Evolutionary conservation across 2,888 invertebrate species (phyloP).

Genomic region (Nebria salina): DNA sequence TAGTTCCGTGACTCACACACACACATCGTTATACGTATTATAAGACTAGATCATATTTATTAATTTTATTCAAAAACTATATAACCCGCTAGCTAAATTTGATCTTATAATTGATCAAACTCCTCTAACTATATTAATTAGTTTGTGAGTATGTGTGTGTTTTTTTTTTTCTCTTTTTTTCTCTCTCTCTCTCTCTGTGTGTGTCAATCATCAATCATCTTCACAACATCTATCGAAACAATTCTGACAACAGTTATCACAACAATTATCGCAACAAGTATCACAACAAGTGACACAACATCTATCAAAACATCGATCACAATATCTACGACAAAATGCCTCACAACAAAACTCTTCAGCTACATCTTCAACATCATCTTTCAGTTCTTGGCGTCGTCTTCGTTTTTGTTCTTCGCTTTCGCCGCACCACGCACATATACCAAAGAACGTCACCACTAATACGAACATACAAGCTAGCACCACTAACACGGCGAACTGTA

Average conservation of each 20-base stretch:
- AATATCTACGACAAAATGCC: slow-evolving; percentile 13
- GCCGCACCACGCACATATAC: neutral
- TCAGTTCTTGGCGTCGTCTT: neutral
- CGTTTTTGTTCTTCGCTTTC: neutral
- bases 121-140: neutral
- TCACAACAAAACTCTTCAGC: slow-evolving; percentile 9
- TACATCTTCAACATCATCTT: neutral
- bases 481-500: neutral
- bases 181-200: neutral
- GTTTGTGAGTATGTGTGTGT: neutral
- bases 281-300: neutral
- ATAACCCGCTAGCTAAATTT: neutral
- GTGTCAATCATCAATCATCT: neutral
- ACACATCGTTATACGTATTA: no score
- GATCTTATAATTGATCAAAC: neutral
- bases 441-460: neutral
- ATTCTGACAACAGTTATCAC: slow-evolving; percentile 4
- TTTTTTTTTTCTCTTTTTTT: no score
- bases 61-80: neutral
- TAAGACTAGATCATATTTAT: no score
- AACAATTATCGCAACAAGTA: neutral
- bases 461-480: neutral
- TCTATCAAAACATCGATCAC: neutral
- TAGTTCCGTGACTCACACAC: no score
- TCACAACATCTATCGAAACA: slow-evolving; percentile 4